phyloP scores from a whole-genome alignment of 2,113 vertebrate genomes.

The Pteronura brasiliensis region DNA sequence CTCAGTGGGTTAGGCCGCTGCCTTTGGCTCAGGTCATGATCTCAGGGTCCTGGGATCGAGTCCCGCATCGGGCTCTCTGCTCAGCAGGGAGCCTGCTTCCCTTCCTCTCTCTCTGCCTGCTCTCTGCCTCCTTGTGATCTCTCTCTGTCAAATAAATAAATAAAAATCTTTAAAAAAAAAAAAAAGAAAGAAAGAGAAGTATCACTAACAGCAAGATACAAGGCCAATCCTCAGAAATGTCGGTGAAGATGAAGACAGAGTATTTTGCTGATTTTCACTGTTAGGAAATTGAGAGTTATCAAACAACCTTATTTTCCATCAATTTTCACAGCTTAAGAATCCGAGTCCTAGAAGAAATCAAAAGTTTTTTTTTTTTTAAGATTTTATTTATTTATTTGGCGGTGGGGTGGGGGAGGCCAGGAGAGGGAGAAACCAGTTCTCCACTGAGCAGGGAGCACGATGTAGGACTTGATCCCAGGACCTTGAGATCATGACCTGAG shows the following conservation, averaged over 20 bases:
- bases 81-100: too few relatives aligned
- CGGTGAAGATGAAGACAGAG: not conserved
- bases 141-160: too few relatives aligned
- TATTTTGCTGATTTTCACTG: not conserved
- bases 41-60: too few relatives aligned
- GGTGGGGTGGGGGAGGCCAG: too few relatives aligned
- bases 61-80: too few relatives aligned
- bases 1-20: too few relatives aligned
- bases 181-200: not conserved
- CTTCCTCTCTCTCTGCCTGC: too few relatives aligned
- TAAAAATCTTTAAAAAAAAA: too few relatives aligned
- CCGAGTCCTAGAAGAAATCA: not conserved
- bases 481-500: not conserved
- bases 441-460: rapidly evolving
- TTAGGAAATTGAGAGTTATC: not conserved
- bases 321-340: not conserved
- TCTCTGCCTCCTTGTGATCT: too few relatives aligned
- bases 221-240: not conserved
- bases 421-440: not conserved
- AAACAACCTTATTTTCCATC: constrained; percentile 20
- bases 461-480: not conserved
- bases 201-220: not conserved
- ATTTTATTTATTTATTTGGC: not conserved
- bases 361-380: not conserved
- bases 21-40: too few relatives aligned